Evolutionary conservation across 2,797 vertebrate species (phyloP), one percentile per base, ranked within the genome.

Genomic region (Danio aesculapii): DNA sequence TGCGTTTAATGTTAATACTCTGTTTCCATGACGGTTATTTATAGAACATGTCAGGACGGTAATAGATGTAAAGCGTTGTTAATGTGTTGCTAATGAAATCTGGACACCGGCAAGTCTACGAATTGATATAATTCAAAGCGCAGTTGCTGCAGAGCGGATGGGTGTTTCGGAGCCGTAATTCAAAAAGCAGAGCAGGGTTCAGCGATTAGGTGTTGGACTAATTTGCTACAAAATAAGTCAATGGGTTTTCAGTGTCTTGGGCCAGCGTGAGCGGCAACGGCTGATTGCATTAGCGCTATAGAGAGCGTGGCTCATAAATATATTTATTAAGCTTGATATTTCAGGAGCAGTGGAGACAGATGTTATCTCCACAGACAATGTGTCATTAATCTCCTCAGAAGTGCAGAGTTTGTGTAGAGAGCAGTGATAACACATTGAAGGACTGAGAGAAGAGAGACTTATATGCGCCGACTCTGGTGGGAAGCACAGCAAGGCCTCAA

Each of bases 71-170:
- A 97, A 96, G 95, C 95, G 93, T 94, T 92, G 95, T 96, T 99
- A 98, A 99, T 98, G 96, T 95, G 95, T 95, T 87, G 95, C 96
- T 98, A 98, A 98, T 98, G 95, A 99, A 98, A 98, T 97, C 95
- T 96, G 95, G 96, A 98, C 97, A 96, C 93, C 94, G 94, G 95
- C 95, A 96, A 97, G 95, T 97, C 98, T 98, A 96, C 96, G 96
- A 97, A 98, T 96, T 96, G 94, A 96, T 97, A 97, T 98, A 97
- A 98, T 96, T 98, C 96, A 97, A 94, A 87, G 94, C 93, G 95
- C 93, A 94, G 95, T 93, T 93, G 93, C 95, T 90, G 75, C 49
- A 76, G 78, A 80, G 79, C 90, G 92, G 91, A 93, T 92, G 94
- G 92, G 85, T 94, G 92, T 92, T 94, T 96, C 92, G 93, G 30